Percentiles rank a stretch among this genome's conserved stretches.
phyloP scores from a whole-genome alignment of 2,797 vertebrate genomes.

The Myiotriccus ornatus region DNA sequence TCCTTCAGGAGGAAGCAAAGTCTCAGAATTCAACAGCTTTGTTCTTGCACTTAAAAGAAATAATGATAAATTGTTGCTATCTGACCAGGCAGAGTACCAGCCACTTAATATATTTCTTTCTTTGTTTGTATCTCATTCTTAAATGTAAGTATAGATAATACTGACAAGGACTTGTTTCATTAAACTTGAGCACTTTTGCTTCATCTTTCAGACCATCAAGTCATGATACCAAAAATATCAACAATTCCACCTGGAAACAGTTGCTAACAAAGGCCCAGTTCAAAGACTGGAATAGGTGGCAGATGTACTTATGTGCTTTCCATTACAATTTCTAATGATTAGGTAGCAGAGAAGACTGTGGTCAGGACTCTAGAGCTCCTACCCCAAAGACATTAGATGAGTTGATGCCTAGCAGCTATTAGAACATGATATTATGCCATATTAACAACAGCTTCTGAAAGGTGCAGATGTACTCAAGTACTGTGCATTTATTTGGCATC shows the following conservation, averaged over 20 bases:
- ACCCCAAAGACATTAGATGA: background rate
- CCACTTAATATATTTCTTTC: background rate
- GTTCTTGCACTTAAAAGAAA: background rate
- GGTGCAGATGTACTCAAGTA: background rate
- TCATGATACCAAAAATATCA: background rate
- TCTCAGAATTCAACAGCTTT: background rate
- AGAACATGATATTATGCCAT: background rate
- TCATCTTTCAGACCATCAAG: background rate
- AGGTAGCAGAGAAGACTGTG: fast-evolving
- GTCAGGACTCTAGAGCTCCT: background rate
- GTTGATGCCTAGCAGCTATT: background rate
- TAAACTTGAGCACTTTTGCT: background rate
- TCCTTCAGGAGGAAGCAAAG: background rate
- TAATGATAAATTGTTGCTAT: background rate
- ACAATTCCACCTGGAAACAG: background rate
- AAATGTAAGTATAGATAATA: background rate
- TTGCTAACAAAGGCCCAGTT: background rate
- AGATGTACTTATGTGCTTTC: background rate
- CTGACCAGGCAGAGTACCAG: background rate
- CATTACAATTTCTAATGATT: background rate
- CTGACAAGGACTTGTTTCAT: background rate
- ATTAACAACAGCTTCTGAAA: background rate
- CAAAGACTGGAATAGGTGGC: background rate
- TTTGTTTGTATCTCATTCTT: background rate
- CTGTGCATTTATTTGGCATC: background rate